Evolutionary conservation across 1,140 invertebrate genomes (phyloP).

Genomic region (Phthorimaea operculella): DNA sequence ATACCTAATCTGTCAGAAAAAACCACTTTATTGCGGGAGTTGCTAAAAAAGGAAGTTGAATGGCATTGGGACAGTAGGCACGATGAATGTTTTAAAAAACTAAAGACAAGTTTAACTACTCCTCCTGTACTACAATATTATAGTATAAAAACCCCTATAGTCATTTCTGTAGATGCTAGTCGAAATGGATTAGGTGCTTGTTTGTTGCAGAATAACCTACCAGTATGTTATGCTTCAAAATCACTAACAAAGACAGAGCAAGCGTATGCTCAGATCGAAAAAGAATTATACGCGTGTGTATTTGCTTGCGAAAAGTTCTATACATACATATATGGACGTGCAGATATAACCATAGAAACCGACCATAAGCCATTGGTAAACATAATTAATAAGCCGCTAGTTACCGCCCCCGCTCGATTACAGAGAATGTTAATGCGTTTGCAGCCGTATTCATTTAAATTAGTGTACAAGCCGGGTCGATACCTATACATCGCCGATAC

Average conservation of each 20-base stretch:
- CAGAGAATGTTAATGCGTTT: too few species aligned
- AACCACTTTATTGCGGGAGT: too few species aligned
- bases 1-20: too few species aligned
- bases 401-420: background rate
- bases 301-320: conserved; percentile 5
- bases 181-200: background rate
- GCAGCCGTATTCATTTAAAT: too few species aligned
- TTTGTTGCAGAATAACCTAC: background rate
- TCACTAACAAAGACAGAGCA: conserved; percentile 4
- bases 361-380: conserved; percentile 3
- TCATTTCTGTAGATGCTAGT: conserved; percentile 1
- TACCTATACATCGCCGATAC: conserved; percentile 27
- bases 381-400: conserved; percentile 2
- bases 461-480: conserved; percentile 34
- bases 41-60: conserved; percentile 1
- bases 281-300: conserved; percentile 4
- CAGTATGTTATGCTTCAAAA: conserved; percentile 2
- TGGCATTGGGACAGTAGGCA: conserved; percentile 1
- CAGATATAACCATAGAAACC: conserved; percentile 1
- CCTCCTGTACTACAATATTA: conserved; percentile 2
- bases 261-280: conserved; percentile 3
- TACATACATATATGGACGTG: background rate
- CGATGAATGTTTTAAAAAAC: conserved; percentile 3
- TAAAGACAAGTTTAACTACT: background rate
- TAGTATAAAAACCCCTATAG: background rate